Evolutionary conservation across 2,888 invertebrate species (phyloP).

Genomic region (Trichogramma evanescens): DNA sequence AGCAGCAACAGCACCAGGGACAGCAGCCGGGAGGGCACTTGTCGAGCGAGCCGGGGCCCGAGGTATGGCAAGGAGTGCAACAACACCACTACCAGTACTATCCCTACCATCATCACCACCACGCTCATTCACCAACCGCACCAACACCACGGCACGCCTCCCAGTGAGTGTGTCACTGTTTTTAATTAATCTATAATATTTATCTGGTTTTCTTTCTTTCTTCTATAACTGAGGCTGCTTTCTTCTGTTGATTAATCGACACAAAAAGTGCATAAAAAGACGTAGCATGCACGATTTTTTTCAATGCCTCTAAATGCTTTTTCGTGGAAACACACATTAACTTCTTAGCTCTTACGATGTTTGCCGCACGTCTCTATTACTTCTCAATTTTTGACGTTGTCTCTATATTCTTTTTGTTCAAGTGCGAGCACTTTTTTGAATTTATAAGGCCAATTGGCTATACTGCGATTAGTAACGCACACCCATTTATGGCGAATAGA

Average conservation of each 20-base stretch:
- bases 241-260: no score
- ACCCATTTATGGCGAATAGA: conserved; percentile 7
- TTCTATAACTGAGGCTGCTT: not conserved
- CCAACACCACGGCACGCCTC: conserved; percentile 50
- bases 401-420: not conserved
- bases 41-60: conserved; percentile 47
- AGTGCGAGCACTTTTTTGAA: not conserved
- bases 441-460: not conserved
- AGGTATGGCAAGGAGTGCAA: conserved; percentile 56
- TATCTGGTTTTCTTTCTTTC: not conserved
- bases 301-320: no score
- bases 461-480: not conserved
- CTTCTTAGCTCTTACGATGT: no score
- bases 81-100: conserved; percentile 59
- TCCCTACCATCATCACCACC: conserved; percentile 57
- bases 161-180: conserved; percentile 52
- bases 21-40: conserved; percentile 29
- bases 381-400: no score
- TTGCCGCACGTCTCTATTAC: no score
- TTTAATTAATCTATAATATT: not conserved
- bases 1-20: conserved; percentile 12
- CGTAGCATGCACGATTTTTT: no score
- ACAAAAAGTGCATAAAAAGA: no score
- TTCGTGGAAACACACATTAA: no score
- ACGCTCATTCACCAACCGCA: conserved; percentile 54